Conservation (phyloP, 1,140 invertebrate species). For the Lepidostoma basale region DNA sequence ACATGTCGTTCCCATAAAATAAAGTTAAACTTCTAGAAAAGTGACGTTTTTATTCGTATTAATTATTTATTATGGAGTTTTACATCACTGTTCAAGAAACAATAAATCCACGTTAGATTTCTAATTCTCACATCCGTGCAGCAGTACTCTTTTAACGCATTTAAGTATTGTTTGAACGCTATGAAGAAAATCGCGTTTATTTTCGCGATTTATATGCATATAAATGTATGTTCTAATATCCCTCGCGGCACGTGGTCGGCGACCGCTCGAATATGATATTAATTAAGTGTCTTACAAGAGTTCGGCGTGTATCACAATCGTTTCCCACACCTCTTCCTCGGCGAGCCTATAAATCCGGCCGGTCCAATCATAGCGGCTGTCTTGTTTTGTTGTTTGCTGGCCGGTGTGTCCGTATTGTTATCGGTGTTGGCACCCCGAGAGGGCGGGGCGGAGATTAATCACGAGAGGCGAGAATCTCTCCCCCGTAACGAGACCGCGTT, state of each 20-base stretch:
- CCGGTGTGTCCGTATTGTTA: conserved; percentile 28
- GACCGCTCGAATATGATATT: conserved; percentile 10
- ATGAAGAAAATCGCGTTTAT: no score
- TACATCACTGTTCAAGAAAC: no score
- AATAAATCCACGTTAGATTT: no score
- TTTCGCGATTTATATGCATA: no score
- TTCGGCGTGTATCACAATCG: conserved; percentile 23
- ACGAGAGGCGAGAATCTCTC: conserved; percentile 32
- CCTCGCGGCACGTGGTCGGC: background rate
- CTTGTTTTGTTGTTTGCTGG: conserved; percentile 32
- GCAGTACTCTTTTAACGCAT: no score
- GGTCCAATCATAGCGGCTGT: conserved; percentile 25
- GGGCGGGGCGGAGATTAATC: conserved; percentile 26
- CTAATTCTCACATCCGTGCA: no score
- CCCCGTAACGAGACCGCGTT: conserved; percentile 31
- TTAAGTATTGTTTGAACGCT: no score
- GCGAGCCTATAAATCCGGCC: conserved; percentile 26
- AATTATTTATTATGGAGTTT: no score
- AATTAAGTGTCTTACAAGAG: conserved; percentile 28
- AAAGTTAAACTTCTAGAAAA: no score
- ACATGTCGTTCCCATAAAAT: no score
- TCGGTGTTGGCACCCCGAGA: conserved; percentile 17
- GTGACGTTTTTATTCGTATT: no score
- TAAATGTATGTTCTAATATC: no score
- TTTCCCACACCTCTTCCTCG: conserved; percentile 22